Conservation (phyloP, 1,140 invertebrate species). For the Mizuhopecten yessoensis region DNA sequence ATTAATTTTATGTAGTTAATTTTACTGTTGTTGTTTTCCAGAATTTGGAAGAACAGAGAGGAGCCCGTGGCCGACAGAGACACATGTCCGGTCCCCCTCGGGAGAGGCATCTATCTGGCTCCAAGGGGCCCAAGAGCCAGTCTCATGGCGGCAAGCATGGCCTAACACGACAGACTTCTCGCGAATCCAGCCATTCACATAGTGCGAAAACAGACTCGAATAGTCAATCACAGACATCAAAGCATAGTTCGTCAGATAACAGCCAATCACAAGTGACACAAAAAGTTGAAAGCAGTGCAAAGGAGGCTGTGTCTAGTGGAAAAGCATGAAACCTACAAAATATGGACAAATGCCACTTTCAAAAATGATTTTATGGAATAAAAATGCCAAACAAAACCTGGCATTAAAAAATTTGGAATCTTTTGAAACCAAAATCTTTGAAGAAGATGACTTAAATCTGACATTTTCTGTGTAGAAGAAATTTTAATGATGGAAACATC, state of each 20-base stretch:
- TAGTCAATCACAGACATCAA: slow-evolving; percentile 38
- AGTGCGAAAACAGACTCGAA: slow-evolving; percentile 3
- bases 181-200: slow-evolving; percentile 28
- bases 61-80: slow-evolving; percentile 48
- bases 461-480: not conserved
- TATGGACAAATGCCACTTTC: not conserved
- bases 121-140: slow-evolving; percentile 49
- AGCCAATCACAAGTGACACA: slow-evolving; percentile 37
- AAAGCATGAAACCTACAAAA: slow-evolving; percentile 34
- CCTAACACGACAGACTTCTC: not conserved
- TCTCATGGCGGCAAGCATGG: not conserved
- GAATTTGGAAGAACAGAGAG: slow-evolving; percentile 44
- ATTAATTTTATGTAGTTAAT: no score
- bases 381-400: not conserved
- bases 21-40: not conserved
- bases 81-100: slow-evolving; percentile 50
- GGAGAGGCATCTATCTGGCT: slow-evolving; percentile 56
- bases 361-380: not conserved
- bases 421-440: not conserved
- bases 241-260: slow-evolving; percentile 39
- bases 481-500: not conserved
- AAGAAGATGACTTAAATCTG: not conserved
- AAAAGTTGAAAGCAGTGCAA: not conserved
- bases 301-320: not conserved
- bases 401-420: not conserved